A percentile compares a stretch with the other conserved stretches of the same genome.
phyloP scores from a whole-genome alignment of 2,113 vertebrate genomes.

The Ibidorhyncha struthersii region DNA sequence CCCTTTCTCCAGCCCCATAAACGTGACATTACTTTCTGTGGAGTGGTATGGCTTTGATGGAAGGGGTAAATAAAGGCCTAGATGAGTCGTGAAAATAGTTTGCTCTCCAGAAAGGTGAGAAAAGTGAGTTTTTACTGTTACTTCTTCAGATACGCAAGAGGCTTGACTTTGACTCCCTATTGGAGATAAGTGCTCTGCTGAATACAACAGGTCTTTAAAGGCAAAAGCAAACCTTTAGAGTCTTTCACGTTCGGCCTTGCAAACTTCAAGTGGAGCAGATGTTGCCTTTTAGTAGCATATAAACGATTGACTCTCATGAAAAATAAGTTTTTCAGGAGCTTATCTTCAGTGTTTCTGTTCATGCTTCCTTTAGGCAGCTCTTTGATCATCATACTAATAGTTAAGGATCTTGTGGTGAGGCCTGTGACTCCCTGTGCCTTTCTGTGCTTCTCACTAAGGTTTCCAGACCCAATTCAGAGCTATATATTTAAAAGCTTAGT shows the following conservation, averaged over 20 bases:
- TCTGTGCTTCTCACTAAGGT: background rate
- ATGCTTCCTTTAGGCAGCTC: background rate
- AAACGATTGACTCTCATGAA: background rate
- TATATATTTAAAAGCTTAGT: background rate
- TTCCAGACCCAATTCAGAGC: background rate
- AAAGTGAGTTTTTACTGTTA: background rate
- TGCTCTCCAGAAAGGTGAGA: background rate
- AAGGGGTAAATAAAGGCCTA: background rate
- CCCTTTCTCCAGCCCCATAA: background rate
- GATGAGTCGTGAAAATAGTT: background rate
- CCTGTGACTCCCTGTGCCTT: background rate
- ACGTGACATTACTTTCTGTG: background rate
- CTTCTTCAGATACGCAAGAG: background rate
- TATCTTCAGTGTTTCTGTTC: background rate
- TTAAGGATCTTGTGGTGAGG: fast-evolving
- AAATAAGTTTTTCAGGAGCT: background rate
- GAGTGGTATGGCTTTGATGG: background rate
- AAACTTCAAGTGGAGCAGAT: background rate
- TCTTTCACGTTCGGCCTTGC: background rate
- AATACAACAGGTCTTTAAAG: background rate
- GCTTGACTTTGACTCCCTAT: background rate
- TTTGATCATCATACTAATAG: background rate
- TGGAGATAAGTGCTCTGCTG: background rate
- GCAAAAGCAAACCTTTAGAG: background rate
- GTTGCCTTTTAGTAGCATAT: background rate